Evolutionary conservation across 2,888 invertebrate species (phyloP), one percentile per base, ranked within the genome.

Genomic region (Neoaliturus tenellus): DNA sequence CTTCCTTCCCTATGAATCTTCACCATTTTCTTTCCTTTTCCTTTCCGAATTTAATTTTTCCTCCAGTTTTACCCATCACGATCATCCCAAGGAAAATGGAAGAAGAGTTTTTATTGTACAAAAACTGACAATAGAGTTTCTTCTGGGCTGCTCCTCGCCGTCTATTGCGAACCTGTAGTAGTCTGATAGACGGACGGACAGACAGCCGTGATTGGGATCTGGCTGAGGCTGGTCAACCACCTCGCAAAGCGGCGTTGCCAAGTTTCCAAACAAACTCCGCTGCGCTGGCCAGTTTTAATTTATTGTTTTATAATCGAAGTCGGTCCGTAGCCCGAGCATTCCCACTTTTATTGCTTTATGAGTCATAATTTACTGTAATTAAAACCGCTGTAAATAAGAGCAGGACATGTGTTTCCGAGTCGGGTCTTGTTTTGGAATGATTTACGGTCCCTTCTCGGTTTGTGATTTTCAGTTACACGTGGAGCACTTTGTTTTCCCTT

Each of bases 181-280:
- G n/a, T n/a, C n/a, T n/a, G n/a, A n/a, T n/a, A n/a, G n/a, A n/a
- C n/a, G 48, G 81, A 81, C 81, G 20, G 81, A 81, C 81, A 39
- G 81, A 81, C 69, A 41, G 81, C 71, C n/a, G n/a, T n/a, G n/a
- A n/a, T n/a, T n/a, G n/a, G n/a, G 81, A 81, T 81, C 48, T 69
- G 69, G 67, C 69, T 81, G 69, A 25, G 69, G 44, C 41, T 67
- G 81, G 69, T 69, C 69, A 51, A 48, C 69, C 69, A 81, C 67
- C 81, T 81, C 67, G 3, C 55, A 12, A 58, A 39, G 44, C 81
- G 14, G 69, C 28, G 81, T 81, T 81, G 81, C 81, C 81, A 69
- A 28, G 81, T 81, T 81, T 69, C 67, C 81, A 81, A 81, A 81
- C 81, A 69, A 69, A 81, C 81, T 39, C 80, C n/a, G 39, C 39